phyloP scores from a whole-genome alignment of 2,888 invertebrate species.

The Neoascia interrupta region DNA sequence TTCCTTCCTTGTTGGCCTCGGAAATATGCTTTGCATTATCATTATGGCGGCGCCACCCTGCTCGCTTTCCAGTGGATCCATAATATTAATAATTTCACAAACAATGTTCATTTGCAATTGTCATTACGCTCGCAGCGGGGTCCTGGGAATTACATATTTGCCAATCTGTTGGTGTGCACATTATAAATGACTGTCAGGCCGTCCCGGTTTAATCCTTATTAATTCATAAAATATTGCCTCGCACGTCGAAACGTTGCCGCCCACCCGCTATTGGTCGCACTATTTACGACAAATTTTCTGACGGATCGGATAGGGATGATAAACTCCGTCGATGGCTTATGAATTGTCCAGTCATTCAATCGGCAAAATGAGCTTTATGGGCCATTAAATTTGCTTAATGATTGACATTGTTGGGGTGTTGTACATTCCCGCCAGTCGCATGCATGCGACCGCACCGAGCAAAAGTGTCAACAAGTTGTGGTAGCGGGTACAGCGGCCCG shows the following conservation, averaged over 20 bases:
- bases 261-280: constrained; percentile 10
- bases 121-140: constrained; percentile 59
- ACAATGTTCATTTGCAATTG: constrained; percentile 66
- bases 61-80: constrained; percentile 13
- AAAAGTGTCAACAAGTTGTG: constrained; percentile 52
- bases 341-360: constrained; percentile 65
- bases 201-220: constrained; percentile 60
- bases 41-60: constrained; percentile 15
- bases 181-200: constrained; percentile 59
- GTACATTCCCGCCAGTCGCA: constrained; percentile 32
- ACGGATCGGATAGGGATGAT: constrained; percentile 61
- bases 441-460: constrained; percentile 44
- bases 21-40: constrained; percentile 36
- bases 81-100: constrained; percentile 60
- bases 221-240: constrained; percentile 52
- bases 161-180: constrained; percentile 61
- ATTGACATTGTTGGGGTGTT: constrained; percentile 64
- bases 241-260: constrained; percentile 8
- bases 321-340: constrained; percentile 57
- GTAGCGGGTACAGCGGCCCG: background rate
- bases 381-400: constrained; percentile 68
- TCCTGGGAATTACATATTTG: constrained; percentile 51
- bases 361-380: constrained; percentile 66
- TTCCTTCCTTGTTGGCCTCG: constrained; percentile 37
- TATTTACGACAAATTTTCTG: constrained; percentile 56